phyloP scores from a whole-genome alignment of 2,888 invertebrate species.

The Tipula unca region DNA sequence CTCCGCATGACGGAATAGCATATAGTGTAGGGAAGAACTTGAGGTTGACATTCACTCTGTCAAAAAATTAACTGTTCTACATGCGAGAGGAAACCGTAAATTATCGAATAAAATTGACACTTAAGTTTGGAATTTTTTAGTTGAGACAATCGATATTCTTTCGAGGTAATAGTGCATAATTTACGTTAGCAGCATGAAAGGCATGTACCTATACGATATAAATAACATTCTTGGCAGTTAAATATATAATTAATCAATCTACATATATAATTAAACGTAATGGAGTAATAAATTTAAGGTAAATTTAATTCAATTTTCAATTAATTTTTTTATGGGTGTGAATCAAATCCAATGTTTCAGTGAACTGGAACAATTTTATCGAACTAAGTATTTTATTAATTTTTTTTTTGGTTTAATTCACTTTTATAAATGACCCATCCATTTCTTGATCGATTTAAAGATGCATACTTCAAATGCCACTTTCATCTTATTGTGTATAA shows the following conservation, averaged over 20 bases:
- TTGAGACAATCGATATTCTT: background rate
- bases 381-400: background rate
- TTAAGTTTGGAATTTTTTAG: background rate
- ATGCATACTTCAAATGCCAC: too few relatives aligned
- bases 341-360: background rate
- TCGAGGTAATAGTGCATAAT: background rate
- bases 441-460: too few relatives aligned
- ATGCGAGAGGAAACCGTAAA: background rate
- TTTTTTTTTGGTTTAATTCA: too few relatives aligned
- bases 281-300: background rate
- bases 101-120: background rate
- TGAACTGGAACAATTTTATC: background rate
- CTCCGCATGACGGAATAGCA: background rate
- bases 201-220: background rate
- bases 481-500: background rate
- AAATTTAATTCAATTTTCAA: background rate
- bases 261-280: background rate
- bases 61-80: background rate
- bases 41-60: background rate
- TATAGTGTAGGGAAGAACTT: background rate
- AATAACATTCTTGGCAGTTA: background rate
- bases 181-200: background rate
- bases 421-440: too few relatives aligned
- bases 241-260: background rate
- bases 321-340: background rate